Evolutionary conservation across 2,888 invertebrate species (phyloP).

Genomic region (Heliconius hortense): DNA sequence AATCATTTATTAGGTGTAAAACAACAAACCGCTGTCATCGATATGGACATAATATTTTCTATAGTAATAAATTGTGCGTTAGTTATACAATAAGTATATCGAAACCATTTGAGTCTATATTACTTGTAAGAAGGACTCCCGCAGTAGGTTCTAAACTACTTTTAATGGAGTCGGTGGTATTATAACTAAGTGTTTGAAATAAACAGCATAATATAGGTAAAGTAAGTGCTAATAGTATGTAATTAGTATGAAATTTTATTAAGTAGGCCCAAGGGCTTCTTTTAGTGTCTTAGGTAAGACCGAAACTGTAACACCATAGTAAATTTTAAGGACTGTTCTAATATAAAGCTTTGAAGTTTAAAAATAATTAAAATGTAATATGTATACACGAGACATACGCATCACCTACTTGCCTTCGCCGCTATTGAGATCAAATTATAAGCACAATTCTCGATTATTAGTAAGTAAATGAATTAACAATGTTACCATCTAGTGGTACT

Average conservation of each 20-base stretch:
- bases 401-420: constrained; percentile 79
- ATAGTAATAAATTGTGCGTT: constrained; percentile 40
- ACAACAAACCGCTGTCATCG: constrained; percentile 29
- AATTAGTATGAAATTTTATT: constrained; percentile 62
- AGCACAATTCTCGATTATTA: constrained; percentile 47
- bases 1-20: constrained; percentile 25
- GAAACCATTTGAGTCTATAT: constrained; percentile 58
- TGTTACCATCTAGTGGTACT: constrained; percentile 70
- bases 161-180: constrained; percentile 65
- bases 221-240: constrained; percentile 71
- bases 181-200: constrained; percentile 58
- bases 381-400: constrained; percentile 57
- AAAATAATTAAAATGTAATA: constrained; percentile 47
- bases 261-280: constrained; percentile 56
- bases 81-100: constrained; percentile 34
- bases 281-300: constrained; percentile 57
- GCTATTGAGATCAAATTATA: constrained; percentile 53
- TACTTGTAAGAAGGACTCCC: constrained; percentile 61
- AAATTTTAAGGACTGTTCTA: constrained; percentile 44
- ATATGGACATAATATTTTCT: constrained; percentile 30
- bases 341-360: constrained; percentile 53
- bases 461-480: constrained; percentile 50
- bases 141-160: constrained; percentile 64
- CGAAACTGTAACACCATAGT: constrained; percentile 70
- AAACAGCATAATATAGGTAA: constrained; percentile 70